phyloP scores from a whole-genome alignment of 92 coral and sea anemone species.

The Desmophyllum pertusum region DNA sequence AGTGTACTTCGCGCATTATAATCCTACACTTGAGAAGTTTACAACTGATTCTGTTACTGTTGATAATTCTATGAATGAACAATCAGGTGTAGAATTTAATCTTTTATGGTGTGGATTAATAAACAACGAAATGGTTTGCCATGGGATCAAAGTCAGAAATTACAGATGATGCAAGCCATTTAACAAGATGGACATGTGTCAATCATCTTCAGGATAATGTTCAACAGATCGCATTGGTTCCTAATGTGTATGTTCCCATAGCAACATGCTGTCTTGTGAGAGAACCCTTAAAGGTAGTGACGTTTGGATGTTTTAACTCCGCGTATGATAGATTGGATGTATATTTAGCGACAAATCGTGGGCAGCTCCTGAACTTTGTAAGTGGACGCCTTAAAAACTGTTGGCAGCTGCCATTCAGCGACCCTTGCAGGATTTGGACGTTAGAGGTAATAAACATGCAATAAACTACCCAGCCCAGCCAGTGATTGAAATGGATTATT shows the following conservation, averaged over 20 bases:
- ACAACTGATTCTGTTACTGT: constrained; percentile 14
- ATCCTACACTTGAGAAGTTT: constrained; percentile 8
- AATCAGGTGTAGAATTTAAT: not conserved
- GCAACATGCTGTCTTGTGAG: constrained; percentile 45
- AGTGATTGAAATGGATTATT: no score
- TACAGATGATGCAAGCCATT: not conserved
- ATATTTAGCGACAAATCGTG: constrained; percentile 38
- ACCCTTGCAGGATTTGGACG: constrained; percentile 55
- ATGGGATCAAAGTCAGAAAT: constrained; percentile 36
- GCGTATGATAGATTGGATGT: constrained; percentile 12
- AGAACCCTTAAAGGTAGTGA: not conserved
- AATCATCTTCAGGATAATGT: constrained; percentile 24
- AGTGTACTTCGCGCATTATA: constrained; percentile 12
- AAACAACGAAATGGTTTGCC: constrained; percentile 17
- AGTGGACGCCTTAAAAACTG: constrained; percentile 67
- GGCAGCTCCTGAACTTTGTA: constrained; percentile 79
- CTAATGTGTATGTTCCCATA: constrained; percentile 51
- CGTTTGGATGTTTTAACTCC: not conserved
- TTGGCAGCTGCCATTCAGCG: constrained; percentile 82
- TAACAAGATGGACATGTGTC: constrained; percentile 45
- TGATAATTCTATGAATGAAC: constrained; percentile 22
- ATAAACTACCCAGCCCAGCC: no score
- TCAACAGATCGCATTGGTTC: constrained; percentile 44
- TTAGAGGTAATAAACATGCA: constrained; percentile 70
- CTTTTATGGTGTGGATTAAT: constrained; percentile 33